phyloP scores from a whole-genome alignment of 2,113 vertebrate species.

The Copsychus sechellarum region DNA sequence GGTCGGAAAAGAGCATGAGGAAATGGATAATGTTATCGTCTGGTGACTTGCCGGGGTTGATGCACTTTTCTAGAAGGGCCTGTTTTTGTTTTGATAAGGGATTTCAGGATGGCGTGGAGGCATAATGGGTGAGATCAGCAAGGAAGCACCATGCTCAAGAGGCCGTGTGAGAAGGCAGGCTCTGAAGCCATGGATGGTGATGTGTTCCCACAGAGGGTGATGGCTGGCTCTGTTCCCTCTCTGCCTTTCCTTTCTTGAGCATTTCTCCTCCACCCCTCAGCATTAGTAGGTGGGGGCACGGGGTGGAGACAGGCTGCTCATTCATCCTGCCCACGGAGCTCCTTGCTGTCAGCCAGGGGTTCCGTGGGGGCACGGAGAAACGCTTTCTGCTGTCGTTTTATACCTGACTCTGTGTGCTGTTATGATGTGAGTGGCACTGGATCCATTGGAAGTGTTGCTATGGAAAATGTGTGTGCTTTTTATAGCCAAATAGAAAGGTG shows the following conservation, averaged over 20 bases:
- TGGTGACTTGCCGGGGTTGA: background rate
- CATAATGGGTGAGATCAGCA: background rate
- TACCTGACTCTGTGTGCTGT: background rate
- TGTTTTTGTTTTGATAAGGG: constrained; percentile 45
- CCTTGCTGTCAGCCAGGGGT: background rate
- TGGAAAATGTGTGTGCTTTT: background rate
- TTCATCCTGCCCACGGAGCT: background rate
- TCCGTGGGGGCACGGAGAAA: background rate
- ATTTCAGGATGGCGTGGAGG: background rate
- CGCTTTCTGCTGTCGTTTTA: background rate
- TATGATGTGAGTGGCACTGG: background rate
- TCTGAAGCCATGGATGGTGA: background rate
- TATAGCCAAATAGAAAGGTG: background rate
- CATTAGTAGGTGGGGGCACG: accelerated
- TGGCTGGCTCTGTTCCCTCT: background rate
- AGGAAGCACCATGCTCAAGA: background rate
- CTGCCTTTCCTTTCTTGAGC: background rate
- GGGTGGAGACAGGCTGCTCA: background rate
- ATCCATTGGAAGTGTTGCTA: background rate
- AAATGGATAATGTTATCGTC: background rate
- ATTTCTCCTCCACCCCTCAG: background rate
- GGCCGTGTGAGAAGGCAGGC: background rate
- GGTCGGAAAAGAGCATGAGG: constrained; percentile 12
- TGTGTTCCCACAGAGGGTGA: background rate
- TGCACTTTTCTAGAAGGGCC: background rate